Base-by-base conservation (phyloP, 2,113 vertebrate genomes). In the Amazona vittata region DNA sequence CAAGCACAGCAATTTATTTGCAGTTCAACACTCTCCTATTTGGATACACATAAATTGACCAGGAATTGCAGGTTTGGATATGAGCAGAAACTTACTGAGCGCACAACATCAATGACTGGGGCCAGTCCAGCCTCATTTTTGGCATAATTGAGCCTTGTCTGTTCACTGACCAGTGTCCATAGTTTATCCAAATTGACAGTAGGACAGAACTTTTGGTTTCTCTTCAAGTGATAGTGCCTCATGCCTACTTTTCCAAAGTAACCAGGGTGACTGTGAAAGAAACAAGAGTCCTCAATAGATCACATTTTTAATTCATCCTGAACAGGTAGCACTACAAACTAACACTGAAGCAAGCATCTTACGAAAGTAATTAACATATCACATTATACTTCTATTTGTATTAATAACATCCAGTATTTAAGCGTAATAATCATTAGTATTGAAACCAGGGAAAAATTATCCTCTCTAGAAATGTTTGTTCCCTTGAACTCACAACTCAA, bases 181-280 rank as follows among this genome's bases (percentile, higher is more conserved):
- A 99, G 98, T 93, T 99, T 99, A 96, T 99, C 99, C 97, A 99
- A 79, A 96, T 99, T 99, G 81, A 99, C 98, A 80, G 98, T 99
- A 71, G 99, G 99, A 92, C 99, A 99, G 98, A 98, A 98, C 52
- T 98, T 82, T 2, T 99, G 98, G 96, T 99, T 99, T 31, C 97
- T 98, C 96, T 99, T 99, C 94, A 99, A 87, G 76, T 99, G 99
- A 90, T 99, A 99, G 88, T 99, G 98, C 87, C 99, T 99, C 99
- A 99, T 99, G 50, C 99, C 99, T 82, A 99, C 98, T 93, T 99
- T 99, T 47, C 99, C 99, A 47, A 99, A 99, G 97, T 99, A 99
- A 68, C 99, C 99, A 6, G 99, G 99, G 86, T 99, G 99, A 93
- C 99, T 99, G 96, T 82, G 83, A 79, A 57, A 41, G 77, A 83